phyloP scores from a whole-genome alignment of 2,888 invertebrate genomes.

The Leucophenga maculata region DNA sequence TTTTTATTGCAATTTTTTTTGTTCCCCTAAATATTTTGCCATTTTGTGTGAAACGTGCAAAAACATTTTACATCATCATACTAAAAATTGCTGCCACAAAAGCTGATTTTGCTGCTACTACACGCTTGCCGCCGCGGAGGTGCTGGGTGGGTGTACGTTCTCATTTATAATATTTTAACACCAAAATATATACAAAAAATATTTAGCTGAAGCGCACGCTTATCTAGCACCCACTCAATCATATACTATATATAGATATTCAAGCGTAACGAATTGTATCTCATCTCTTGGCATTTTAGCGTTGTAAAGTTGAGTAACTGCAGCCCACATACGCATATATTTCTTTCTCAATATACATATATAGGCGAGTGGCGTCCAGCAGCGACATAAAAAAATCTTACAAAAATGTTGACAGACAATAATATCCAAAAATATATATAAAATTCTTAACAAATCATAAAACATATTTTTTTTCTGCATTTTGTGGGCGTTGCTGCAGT shows the following conservation, averaged over 20 bases:
- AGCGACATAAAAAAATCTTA: not conserved
- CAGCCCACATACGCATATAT: not conserved
- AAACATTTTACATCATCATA: constrained; percentile 46
- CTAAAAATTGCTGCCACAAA: constrained; percentile 32
- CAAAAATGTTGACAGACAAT: not conserved
- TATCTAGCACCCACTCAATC: not conserved
- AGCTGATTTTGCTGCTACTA: constrained; percentile 38
- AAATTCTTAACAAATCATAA: not conserved
- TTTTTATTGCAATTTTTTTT: not conserved
- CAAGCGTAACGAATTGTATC: not conserved
- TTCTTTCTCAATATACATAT: not conserved
- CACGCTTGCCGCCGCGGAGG: too few relatives aligned
- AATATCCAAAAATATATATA: not conserved
- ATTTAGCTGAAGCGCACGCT: too few relatives aligned
- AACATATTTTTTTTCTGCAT: not conserved
- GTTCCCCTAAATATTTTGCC: constrained; percentile 32
- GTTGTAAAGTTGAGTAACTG: not conserved
- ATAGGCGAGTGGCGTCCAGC: too few relatives aligned
- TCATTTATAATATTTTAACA: too few relatives aligned
- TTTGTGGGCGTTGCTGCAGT: not conserved
- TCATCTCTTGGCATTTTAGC: not conserved
- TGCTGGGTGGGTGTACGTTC: too few relatives aligned
- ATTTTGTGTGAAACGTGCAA: constrained; percentile 41
- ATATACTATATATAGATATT: not conserved
- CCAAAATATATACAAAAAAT: too few relatives aligned